Evolutionary conservation across 2,888 invertebrate genomes (phyloP), one percentile per base, ranked within the genome.

Genomic region (Allophyes oxyacanthae): DNA sequence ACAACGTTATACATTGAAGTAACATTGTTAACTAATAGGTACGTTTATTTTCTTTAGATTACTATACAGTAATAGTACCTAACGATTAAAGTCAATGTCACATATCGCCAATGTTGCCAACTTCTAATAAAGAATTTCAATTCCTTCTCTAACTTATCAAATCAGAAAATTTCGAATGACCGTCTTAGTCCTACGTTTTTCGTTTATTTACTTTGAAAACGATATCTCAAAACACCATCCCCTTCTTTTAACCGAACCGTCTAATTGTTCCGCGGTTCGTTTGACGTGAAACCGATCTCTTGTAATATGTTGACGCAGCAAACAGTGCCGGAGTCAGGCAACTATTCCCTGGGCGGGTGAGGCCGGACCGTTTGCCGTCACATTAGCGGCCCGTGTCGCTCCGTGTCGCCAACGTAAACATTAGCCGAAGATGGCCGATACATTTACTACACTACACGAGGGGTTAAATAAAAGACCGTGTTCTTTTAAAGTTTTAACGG

Each of bases 321-420:
- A 49, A 75, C 72, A 61, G 15, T 30, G 37, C 8, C 28, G 43
- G 9, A 41, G 10, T 15, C 28, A 2, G 42, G 25, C 20, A 20
- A 20, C 2, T 20, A 4, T 20, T 20, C 20, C 4, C 4, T 20
- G 20, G 20, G 2, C 20, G 20, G 20, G 20, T 20, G 20, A 20
- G 20, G 20, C 20, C 20, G 6, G 11, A 32, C 14, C 51, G 66
- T 71, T 58, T 72, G 63, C 57, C 58, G 46, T 56, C 44, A 54
- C 76, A 75, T 72, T 73, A 70, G 64, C 57, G 67, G 28, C 6
- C 51, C 45, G 49, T 61, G 71, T 64, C 54, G 55, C 32, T n/a
- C 40, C 37, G 20, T 38, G 50, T 41, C 32, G n/a, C n/a, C 20
- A 20, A 3, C 11, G 49, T 15, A 46, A 55, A 55, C 42, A 59